Base-by-base conservation (phyloP, 2,888 invertebrate genomes). In the Cerastis rubricosa region DNA sequence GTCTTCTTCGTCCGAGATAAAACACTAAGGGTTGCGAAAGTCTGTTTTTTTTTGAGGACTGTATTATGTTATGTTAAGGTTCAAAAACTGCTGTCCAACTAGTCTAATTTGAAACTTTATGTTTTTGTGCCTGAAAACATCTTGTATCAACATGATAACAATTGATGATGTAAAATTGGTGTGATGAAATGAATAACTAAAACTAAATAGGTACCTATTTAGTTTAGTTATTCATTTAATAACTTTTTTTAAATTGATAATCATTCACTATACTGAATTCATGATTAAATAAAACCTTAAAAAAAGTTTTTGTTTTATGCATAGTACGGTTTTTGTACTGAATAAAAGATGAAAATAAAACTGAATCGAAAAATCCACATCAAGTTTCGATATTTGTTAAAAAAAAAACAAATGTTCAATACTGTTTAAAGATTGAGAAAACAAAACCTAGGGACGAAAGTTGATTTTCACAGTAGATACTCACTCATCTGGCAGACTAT, bases 401-500 rank as follows among this genome's bases (percentile, higher is more conserved):
- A 29, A 25, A 0, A 29, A 43, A 54, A 29, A 19, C 2, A 11
- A 72, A 19, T 73, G 14, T 19, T 64, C 2, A 47, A 5, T 11
- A 65, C 65, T 7, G 17, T n/a, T n/a, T 19, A 17, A n/a, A 12
- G 0, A 54, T 45, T 29, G n/a, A 25, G 6, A 40, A 43, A 76
- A 19, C n/a, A 14, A 47, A 65, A 57, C 8, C 22, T 12, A 19
- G 22, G 12, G 17, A 51, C 11, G 54, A 59, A 71, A 35, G 47
- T 57, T 63, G 49, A 74, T 69, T 47, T 69, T 35, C 45, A 72
- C 61, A 45, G 25, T 35, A 11, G 64, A 63, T 85, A 93, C 94
- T 93, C 89, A 95, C 94, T 92, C 91, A 82, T 93, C 87, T 0
- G 92, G 89, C 49, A 93, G 83, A 88, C 93, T 94, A 76, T 92